Evolutionary conservation across 2,113 vertebrate genomes (phyloP).

Genomic region (Bothrops jararaca): DNA sequence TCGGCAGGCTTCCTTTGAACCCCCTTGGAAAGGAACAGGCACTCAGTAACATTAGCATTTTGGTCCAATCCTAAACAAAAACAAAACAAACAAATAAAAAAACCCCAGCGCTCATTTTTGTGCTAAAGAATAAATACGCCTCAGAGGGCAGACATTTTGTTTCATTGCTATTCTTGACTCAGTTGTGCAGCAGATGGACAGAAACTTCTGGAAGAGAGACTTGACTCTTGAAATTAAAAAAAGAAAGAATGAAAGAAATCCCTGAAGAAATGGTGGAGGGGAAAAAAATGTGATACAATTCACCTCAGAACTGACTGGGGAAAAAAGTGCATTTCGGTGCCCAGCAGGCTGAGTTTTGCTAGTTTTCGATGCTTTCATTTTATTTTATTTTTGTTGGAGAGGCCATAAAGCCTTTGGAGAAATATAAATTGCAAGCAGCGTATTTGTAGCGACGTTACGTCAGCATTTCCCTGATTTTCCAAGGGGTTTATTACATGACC

Average conservation of each 20-base stretch:
- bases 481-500: conserved; percentile 26
- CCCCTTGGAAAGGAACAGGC: neutral
- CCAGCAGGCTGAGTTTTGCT: conserved; percentile 5
- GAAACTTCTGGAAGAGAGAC: neutral
- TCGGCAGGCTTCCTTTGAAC: neutral
- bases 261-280: neutral
- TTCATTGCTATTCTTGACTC: neutral
- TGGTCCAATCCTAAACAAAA: neutral
- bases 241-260: neutral
- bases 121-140: neutral
- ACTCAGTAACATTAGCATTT: neutral
- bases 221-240: neutral
- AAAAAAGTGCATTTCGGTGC: neutral
- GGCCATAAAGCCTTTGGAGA: conserved; percentile 22
- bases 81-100: neutral
- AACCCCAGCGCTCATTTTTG: neutral
- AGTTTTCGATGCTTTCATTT: conserved; percentile 6
- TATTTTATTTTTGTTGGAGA: neutral
- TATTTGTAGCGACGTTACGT: conserved; percentile 12
- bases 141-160: neutral
- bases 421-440: conserved; percentile 15
- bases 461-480: conserved; percentile 36
- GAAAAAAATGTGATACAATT: neutral
- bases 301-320: conserved; percentile 9
- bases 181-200: neutral